These are phyloP conservation scores for Teleogryllus occipitalis DNA, from an alignment of 1,140 invertebrate species.

Conservation along the genomic window DNA sequence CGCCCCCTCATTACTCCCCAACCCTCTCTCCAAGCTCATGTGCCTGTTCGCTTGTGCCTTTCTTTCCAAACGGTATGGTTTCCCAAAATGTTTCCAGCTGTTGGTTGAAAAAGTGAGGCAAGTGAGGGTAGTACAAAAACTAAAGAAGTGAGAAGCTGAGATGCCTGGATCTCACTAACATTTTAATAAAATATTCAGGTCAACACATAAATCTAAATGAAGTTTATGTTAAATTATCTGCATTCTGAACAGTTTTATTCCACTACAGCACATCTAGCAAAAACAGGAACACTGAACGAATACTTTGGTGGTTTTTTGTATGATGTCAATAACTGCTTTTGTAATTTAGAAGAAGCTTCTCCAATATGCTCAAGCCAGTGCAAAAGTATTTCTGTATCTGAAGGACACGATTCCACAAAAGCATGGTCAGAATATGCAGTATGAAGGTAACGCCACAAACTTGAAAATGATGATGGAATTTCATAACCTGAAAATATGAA, in stretches of 20 bases:
- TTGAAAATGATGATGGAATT: conserved; percentile 43
- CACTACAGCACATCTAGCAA: conserved; percentile 20
- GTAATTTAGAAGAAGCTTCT: conserved; percentile 28
- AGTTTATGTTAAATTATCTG: background rate
- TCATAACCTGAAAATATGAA: conserved; percentile 30
- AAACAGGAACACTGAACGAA: conserved; percentile 20
- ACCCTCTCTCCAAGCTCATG: no score
- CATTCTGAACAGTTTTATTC: background rate
- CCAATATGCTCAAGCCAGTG: conserved; percentile 48
- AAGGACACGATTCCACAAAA: conserved; percentile 51
- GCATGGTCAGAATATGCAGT: conserved; percentile 46
- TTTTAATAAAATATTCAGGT: no score
- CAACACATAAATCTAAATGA: background rate
- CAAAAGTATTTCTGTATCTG: conserved; percentile 52
- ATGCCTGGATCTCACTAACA: no score
- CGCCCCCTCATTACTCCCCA: no score
- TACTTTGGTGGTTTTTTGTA: conserved; percentile 18
- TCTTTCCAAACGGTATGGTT: no score
- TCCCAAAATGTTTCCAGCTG: no score
- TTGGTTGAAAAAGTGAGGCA: no score
- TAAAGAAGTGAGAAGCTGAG: no score
- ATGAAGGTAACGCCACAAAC: conserved; percentile 51
- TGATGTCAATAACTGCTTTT: conserved; percentile 13
- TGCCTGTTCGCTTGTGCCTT: no score
- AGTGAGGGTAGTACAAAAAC: no score